Percentiles rank a stretch among this genome's conserved stretches.
Evolutionary conservation across 2,888 invertebrate species (phyloP).

Genomic region (Apamea monoglypha): DNA sequence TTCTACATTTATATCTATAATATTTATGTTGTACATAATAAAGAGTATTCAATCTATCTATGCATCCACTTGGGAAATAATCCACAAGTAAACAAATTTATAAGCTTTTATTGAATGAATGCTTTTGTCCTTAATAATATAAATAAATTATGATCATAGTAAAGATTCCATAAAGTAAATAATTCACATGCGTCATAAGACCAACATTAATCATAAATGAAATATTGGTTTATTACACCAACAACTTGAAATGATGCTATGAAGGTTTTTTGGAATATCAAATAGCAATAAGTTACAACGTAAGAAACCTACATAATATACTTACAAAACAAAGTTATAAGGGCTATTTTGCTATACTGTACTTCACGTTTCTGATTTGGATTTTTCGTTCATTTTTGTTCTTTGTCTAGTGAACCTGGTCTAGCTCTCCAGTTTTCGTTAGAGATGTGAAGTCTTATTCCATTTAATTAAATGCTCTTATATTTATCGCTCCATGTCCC

Average conservation of each 20-base stretch:
- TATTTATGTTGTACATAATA: neutral
- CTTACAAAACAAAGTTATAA: neutral
- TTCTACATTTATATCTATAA: neutral
- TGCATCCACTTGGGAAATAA: slow-evolving; percentile 27
- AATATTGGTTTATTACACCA: neutral
- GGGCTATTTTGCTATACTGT: neutral
- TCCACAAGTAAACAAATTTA: slow-evolving; percentile 34
- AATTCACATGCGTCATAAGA: slow-evolving; percentile 17
- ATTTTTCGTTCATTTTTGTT: neutral
- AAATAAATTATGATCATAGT: slow-evolving; percentile 12
- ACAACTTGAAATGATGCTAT: neutral
- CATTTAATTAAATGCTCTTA: neutral
- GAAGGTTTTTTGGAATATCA: neutral
- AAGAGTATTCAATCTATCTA: neutral
- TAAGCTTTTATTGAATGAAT: slow-evolving; percentile 20
- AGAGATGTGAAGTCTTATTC: neutral
- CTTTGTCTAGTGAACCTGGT: neutral
- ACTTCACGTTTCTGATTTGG: neutral
- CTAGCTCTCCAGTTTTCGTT: neutral
- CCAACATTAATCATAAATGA: slow-evolving; percentile 4
- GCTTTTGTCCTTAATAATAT: slow-evolving; percentile 37
- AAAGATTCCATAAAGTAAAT: slow-evolving; percentile 18
- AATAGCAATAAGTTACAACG: neutral
- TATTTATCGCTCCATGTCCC: no score
- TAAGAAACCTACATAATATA: neutral